Percentiles rank a stretch among this genome's conserved stretches.
Evolutionary conservation across 2,888 invertebrate genomes (phyloP).

Genomic region (Agonopterix subpropinquella): DNA sequence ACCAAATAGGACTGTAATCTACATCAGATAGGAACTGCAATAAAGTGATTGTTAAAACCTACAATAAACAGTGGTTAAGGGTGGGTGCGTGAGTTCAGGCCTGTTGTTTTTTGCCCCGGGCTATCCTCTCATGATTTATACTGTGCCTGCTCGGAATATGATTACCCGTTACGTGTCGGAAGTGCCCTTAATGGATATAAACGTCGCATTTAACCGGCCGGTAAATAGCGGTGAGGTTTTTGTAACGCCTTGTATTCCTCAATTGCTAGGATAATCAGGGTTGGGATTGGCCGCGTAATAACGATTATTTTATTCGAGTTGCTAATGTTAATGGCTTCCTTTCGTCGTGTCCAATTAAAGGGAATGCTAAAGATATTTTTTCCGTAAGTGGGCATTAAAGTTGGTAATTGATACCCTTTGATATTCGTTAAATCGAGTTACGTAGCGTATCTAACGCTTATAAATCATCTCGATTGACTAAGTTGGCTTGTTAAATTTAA

Average conservation of each 20-base stretch:
- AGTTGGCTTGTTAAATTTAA: slow-evolving; percentile 6
- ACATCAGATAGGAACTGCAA: slow-evolving; percentile 40
- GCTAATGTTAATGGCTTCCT: too few relatives aligned
- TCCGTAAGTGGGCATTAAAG: background rate
- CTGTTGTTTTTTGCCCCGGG: slow-evolving; percentile 56
- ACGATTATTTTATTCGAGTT: too few relatives aligned
- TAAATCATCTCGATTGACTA: background rate
- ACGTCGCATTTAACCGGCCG: slow-evolving; percentile 59
- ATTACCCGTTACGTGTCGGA: slow-evolving; percentile 63
- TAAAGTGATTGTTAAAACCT: slow-evolving; percentile 47
- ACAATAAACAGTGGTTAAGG: slow-evolving; percentile 59
- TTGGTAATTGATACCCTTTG: background rate
- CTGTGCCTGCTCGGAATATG: slow-evolving; percentile 65
- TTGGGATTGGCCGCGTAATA: too few relatives aligned
- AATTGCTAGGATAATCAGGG: slow-evolving; percentile 25
- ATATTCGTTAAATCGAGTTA: background rate
- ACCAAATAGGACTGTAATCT: slow-evolving; percentile 29
- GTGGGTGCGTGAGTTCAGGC: slow-evolving; percentile 35
- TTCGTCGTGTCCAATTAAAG: too few relatives aligned
- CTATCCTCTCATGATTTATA: slow-evolving; percentile 67
- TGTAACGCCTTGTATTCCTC: slow-evolving; percentile 23
- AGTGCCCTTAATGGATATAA: slow-evolving; percentile 70
- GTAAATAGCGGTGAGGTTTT: slow-evolving; percentile 43
- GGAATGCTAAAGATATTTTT: background rate
- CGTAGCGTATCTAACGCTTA: too few relatives aligned